Evolutionary conservation across 2,888 invertebrate species (phyloP), one percentile per base, ranked within the genome.

Genomic region (Phalera bucephala): DNA sequence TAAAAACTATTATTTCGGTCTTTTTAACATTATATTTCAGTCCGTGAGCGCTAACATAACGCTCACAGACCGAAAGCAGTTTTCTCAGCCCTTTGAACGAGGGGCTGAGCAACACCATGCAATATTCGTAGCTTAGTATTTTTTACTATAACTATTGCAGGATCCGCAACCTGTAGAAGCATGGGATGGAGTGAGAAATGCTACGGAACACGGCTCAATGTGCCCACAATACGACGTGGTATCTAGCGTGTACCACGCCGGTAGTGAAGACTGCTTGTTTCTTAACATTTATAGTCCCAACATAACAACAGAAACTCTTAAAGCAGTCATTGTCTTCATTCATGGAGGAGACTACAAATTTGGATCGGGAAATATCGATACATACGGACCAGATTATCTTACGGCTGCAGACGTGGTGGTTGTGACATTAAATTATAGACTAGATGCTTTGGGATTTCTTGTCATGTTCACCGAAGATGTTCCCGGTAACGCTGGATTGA

Each of bases 401-500:
- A 8, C 6, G 70, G 80, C 3, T 85, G 91, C 56, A 80, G n/a
- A 85, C 41, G 77, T 92, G 0, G 69, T 92, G 0, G 52, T 92
- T 10, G 91, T 92, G 0, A 92, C 92, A 0, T 61, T 92, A 1
- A 92, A 92, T 57, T 92, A 91, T 47, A 76, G 92, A 45, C 55
- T 84, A 1, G 91, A 90, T 1, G 80, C 86, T 0, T 51, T 92
- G 2, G 92, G 92, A 0, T 93, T 92, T 48, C 66, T 93, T 0
- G 91, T 91, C 13, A 78, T 91, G 0, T 75, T 73, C 9, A 91
- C 90, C 9, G 58, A 61, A 32, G 91, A 90, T 26, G 91, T 91
- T 0, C 91, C 92, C 0, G 93, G 93, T 1, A 93, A 93, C 60
- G 91, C 91, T 39, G 91, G 90, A 0, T 51, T 92, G 10, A 91